phyloP scores from a whole-genome alignment of 1,140 invertebrate genomes.

The Ridgeia piscesae region DNA sequence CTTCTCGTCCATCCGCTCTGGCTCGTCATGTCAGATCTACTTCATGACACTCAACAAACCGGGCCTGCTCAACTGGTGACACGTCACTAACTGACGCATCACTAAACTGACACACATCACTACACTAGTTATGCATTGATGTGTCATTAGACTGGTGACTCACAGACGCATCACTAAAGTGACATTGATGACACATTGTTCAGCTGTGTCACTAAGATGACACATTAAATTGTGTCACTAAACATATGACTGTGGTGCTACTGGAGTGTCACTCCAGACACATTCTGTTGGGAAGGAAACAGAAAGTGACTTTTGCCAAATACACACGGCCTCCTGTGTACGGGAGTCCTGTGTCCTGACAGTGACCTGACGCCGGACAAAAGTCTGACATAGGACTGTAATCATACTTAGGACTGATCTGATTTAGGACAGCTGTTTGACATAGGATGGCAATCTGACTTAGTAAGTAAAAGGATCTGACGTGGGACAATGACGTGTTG shows the following conservation, averaged over 20 bases:
- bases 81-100: neutral
- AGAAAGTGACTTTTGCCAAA: neutral
- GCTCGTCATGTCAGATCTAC: slow-evolving; percentile 99
- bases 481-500: no score
- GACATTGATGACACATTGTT: neutral
- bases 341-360: neutral
- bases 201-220: neutral
- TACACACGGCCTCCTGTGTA: neutral
- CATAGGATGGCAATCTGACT: no score
- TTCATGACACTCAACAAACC: slow-evolving; percentile 99
- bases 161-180: neutral
- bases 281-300: neutral
- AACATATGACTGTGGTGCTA: neutral
- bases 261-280: neutral
- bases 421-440: no score
- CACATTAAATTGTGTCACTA: neutral
- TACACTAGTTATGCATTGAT: neutral
- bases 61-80: slow-evolving; percentile 96
- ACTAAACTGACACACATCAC: neutral
- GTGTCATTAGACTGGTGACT: neutral
- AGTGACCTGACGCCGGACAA: neutral
- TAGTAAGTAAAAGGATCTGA: no score
- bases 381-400: no score
- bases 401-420: no score
- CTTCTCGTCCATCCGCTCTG: slow-evolving; percentile 95